Evolutionary conservation across 1,140 invertebrate genomes (phyloP).

Genomic region (Coelopa frigida): DNA sequence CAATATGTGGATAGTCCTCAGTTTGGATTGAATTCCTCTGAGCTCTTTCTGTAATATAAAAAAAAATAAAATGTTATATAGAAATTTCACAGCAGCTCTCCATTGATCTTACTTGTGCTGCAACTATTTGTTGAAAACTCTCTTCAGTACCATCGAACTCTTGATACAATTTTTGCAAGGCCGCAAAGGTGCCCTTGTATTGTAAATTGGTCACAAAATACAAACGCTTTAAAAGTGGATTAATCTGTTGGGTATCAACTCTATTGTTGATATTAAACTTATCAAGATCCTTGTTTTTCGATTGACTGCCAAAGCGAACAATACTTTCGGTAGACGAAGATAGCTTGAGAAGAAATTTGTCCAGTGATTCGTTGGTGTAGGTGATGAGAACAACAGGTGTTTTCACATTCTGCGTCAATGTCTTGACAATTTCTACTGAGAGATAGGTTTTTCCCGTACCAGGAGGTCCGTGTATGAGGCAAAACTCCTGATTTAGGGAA

Average conservation of each 20-base stretch:
- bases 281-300: constrained; percentile 25
- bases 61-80: too few relatives aligned
- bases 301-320: constrained; percentile 66
- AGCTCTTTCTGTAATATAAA: too few relatives aligned
- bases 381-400: constrained; percentile 69
- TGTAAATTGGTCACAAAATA: constrained; percentile 32
- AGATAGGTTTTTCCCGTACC: constrained; percentile 76
- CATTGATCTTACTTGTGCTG: constrained; percentile 19
- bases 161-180: constrained; percentile 24
- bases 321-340: constrained; percentile 51
- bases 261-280: constrained; percentile 24
- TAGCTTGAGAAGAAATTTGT: constrained; percentile 79
- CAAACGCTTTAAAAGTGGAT: constrained; percentile 23
- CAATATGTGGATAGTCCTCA: constrained; percentile 29
- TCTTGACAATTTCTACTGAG: constrained; percentile 59
- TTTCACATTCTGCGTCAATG: constrained; percentile 50
- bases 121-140: constrained; percentile 36
- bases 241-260: constrained; percentile 8
- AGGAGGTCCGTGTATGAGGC: constrained; percentile 72
- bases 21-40: too few relatives aligned
- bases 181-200: constrained; percentile 30
- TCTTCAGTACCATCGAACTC: constrained; percentile 39
- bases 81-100: constrained; percentile 21
- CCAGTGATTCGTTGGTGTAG: constrained; percentile 81
- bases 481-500: constrained; percentile 56